phyloP scores from a whole-genome alignment of 2,797 vertebrate species.

The Tapera naevia region DNA sequence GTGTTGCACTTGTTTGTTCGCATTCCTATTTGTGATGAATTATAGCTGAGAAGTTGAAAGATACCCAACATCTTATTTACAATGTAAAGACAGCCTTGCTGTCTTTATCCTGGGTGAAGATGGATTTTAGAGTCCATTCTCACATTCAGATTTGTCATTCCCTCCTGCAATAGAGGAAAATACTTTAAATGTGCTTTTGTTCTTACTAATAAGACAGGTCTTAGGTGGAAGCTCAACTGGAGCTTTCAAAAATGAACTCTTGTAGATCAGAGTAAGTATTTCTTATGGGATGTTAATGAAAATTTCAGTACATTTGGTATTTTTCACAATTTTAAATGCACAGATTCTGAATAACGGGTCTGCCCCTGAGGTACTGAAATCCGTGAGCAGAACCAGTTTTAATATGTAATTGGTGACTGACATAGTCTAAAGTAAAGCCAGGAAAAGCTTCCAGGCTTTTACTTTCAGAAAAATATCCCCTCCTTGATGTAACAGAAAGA shows the following conservation, averaged over 20 bases:
- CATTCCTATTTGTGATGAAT: not conserved
- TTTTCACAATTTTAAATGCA: not conserved
- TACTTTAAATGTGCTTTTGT: not conserved
- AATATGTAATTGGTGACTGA: not conserved
- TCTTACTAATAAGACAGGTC: not conserved
- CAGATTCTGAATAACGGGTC: not conserved
- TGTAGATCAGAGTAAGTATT: not conserved
- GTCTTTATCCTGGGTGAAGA: not conserved
- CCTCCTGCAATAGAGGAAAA: not conserved
- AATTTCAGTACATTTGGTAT: not conserved
- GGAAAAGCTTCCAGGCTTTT: not conserved
- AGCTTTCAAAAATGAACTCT: not conserved
- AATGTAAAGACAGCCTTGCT: not conserved
- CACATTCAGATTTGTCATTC: not conserved
- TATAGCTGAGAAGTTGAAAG: not conserved
- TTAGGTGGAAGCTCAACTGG: not conserved
- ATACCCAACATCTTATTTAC: not conserved
- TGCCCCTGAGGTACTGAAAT: not conserved
- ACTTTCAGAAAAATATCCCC: not conserved
- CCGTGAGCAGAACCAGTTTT: not conserved
- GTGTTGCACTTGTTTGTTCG: not conserved
- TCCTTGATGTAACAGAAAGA: conserved; percentile 31
- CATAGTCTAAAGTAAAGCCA: not conserved
- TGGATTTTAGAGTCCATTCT: not conserved
- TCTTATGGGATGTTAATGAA: not conserved